Evolutionary conservation across 2,113 vertebrate species (phyloP).

Genomic region (Poeciliopsis occidentalis): DNA sequence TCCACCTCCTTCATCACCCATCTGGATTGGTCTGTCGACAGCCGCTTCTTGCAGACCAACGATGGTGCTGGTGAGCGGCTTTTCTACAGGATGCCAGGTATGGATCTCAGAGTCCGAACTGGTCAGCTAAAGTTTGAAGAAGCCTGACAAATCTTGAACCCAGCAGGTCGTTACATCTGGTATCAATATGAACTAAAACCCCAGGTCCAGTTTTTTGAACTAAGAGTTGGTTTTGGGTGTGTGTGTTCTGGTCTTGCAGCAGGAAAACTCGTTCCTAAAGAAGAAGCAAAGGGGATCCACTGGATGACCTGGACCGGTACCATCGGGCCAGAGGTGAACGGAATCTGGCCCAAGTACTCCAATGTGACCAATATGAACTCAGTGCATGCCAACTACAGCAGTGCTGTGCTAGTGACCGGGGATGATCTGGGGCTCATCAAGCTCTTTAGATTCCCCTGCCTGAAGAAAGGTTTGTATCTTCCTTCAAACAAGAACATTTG

Average conservation of each 20-base stretch:
- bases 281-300: constrained; percentile 91
- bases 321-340: constrained; percentile 91
- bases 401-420: constrained; percentile 87
- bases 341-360: constrained; percentile 96
- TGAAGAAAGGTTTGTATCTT: constrained; percentile 88
- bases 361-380: constrained; percentile 89
- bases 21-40: constrained; percentile 96
- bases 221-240: neutral
- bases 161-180: too few relatives aligned
- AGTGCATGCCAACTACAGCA: constrained; percentile 94
- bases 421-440: constrained; percentile 95
- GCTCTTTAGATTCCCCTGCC: constrained; percentile 91
- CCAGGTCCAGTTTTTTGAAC: neutral
- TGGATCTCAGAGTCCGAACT: constrained; percentile 14
- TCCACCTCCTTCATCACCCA: constrained; percentile 95
- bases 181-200: neutral
- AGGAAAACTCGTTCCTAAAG: constrained; percentile 89
- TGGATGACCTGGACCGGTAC: constrained; percentile 97
- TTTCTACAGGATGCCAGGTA: constrained; percentile 97
- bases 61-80: constrained; percentile 90
- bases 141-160: too few relatives aligned
- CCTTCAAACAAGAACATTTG: neutral
- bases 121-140: neutral
- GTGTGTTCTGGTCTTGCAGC: constrained; percentile 73
- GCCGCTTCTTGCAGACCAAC: constrained; percentile 94